phyloP scores from a whole-genome alignment of 1,140 invertebrate species.

The Eueides isabella region DNA sequence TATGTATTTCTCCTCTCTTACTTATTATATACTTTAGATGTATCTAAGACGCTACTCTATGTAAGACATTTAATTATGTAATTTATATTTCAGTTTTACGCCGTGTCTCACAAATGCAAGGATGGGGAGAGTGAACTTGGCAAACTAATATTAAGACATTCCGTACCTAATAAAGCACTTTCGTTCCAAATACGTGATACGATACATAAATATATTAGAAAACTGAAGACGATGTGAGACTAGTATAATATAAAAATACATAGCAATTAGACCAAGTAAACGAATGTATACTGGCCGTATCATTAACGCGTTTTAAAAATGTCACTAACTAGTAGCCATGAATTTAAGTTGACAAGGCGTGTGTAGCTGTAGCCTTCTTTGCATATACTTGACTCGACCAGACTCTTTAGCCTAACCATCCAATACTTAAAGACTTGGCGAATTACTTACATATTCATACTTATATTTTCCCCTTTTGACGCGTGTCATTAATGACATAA shows the following conservation, averaged over 20 bases:
- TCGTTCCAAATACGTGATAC: too few relatives aligned
- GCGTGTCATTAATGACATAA: background rate
- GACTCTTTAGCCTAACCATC: slow-evolving; percentile 16
- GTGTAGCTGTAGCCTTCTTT: slow-evolving; percentile 24
- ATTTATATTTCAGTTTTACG: too few relatives aligned
- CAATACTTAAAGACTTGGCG: slow-evolving; percentile 18
- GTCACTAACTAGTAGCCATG: slow-evolving; percentile 28
- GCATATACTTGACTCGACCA: slow-evolving; percentile 30
- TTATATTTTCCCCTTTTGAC: background rate
- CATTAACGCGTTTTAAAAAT: slow-evolving; percentile 30
- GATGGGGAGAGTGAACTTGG: too few relatives aligned
- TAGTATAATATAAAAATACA: slow-evolving; percentile 7
- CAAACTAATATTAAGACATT: too few relatives aligned
- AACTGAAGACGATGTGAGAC: background rate
- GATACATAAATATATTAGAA: background rate
- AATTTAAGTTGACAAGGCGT: slow-evolving; percentile 17
- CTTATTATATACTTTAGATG: too few relatives aligned
- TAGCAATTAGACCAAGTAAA: background rate
- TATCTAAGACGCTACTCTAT: too few relatives aligned
- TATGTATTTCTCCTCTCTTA: too few relatives aligned
- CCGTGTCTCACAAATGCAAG: too few relatives aligned
- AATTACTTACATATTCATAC: background rate
- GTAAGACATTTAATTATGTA: too few relatives aligned
- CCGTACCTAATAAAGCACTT: too few relatives aligned
- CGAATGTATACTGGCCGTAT: slow-evolving; percentile 11